Evolutionary conservation across 2,113 vertebrate species (phyloP), one percentile per base, ranked within the genome.

Genomic region (Austrofundulus limnaeus): DNA sequence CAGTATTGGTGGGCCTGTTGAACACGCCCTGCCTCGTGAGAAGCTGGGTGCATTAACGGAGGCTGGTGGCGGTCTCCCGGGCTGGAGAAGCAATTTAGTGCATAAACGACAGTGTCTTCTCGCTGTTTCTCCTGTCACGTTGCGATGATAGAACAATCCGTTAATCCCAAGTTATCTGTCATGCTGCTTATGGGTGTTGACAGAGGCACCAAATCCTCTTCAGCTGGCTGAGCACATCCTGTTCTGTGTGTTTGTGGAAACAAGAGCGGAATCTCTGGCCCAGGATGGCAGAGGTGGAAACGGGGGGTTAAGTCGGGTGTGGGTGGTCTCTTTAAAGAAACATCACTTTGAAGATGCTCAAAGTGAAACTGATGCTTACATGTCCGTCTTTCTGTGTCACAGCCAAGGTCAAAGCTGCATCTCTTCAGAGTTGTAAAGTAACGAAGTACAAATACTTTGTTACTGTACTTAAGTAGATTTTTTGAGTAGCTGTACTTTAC

Each of bases 131-230:
- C 80, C 84, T 85, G 83, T 87, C 86, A 87, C 78, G 58, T 76
- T 21, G 37, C 72, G 53, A 87, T 84, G 88, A 89, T 81, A 80
- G 81, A 87, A 81, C 88, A 87, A 89, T 88, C 87, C 58, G 75
- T 87, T 90, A 89, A 89, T 90, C 87, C 86, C 15, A 75, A 46
- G 60, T 86, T 87, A 88, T 91, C 84, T 86, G 84, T 89, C 86
- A 78, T 60, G 52, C 60, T 12, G 74, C 70, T 87, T 80, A 84
- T 75, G 78, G 77, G 58, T 89, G 86, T 87, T 87, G 87, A 89
- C 87, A 86, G 84, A 83, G 66, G 81, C 77, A 86, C 74, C 75
- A 84, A 88, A 87, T 85, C 83, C 75, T 85, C 66, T 80, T 80
- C 50, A 78, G 68, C 61, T 75, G 80, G 58, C 80, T 82, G 76